These are phyloP conservation scores for Axea sp. DNA, from an alignment of 2,888 invertebrate species.

Conservation along the genomic window DNA sequence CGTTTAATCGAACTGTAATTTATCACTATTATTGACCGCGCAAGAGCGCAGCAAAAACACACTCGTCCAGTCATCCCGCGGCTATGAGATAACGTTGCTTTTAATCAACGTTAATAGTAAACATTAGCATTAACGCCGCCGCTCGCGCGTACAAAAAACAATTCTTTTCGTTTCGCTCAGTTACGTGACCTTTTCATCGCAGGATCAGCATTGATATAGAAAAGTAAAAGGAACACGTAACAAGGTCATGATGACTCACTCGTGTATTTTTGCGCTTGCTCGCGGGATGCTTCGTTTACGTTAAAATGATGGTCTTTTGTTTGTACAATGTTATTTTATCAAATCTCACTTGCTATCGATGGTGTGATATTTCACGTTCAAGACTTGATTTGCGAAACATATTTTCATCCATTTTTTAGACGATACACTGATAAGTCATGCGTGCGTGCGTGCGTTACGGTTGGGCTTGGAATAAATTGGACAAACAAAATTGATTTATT, in stretches of 20 bases:
- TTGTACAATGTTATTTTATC: too few species aligned
- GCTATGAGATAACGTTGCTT: constrained; percentile 12
- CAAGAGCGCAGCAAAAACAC: background rate
- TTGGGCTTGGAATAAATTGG: too few species aligned
- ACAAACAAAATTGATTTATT: too few species aligned
- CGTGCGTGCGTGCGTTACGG: too few species aligned
- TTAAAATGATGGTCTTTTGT: background rate
- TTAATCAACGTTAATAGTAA: constrained; percentile 18
- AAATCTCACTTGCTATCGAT: too few species aligned
- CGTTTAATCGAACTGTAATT: constrained; percentile 36
- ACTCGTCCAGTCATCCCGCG: constrained; percentile 34
- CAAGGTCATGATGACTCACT: constrained; percentile 17
- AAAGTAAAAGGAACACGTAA: constrained; percentile 1
- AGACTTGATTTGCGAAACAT: too few species aligned
- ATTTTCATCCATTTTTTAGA: too few species aligned
- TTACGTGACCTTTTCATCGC: constrained; percentile 7
- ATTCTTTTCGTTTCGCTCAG: background rate
- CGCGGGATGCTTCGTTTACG: background rate
- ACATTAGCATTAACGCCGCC: constrained; percentile 10
- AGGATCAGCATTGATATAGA: background rate
- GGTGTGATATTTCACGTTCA: too few species aligned
- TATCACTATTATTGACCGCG: constrained; percentile 32
- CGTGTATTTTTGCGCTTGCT: background rate
- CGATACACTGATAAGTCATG: too few species aligned
- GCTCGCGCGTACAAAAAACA: background rate